Base-by-base conservation (phyloP, 2,797 vertebrate species). In the Valencia hispanica region DNA sequence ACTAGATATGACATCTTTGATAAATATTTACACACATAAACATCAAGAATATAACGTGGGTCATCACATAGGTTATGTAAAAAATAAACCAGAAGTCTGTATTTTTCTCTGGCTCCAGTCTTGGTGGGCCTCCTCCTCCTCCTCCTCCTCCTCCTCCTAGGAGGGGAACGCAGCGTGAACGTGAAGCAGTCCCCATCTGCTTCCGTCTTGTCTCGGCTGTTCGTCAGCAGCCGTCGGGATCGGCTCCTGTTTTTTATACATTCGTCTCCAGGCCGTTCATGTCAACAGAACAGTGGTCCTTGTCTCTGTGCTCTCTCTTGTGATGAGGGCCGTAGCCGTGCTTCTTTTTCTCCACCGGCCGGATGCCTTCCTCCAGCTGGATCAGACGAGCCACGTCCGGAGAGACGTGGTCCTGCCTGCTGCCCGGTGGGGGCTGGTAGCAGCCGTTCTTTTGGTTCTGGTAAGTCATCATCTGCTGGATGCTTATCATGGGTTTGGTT, bases 221-320 rank as follows among this genome's bases (percentile, higher is more conserved):
- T 71, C 77, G 53, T 65, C 74, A 77, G 80, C 79, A 72, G 72
- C 20, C 48, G 78, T 47, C 27, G 77, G 65, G 27, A 55, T 48
- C 47, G 63, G 73, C 12, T 9, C 59, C 25, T 1, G 39, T 32
- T 5, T 74, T 79, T 93, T 96, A 99, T 89, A 99, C 98, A 0
- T 98, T 98, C 63, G 98, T 99, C 94, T 99, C 98, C 70, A 99
- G 94, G 82, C 98, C 97, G 10, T 96, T 97, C 94, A 99, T 98
- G 90, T 99, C 97, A 61, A 99, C 96, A 80, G 97, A 95, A 86
- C 97, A 99, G 88, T 99, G 97, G 79, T 98, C 97, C 91, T 95
- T 96, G 87, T 96, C 95, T 79, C 91, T 93, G 92, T 94, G 93
- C 86, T 93, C 94, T 93, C 94, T 89, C 81, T 95, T 95, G 61